A percentile compares a stretch with the other conserved stretches of the same genome.
Evolutionary conservation across 2,888 invertebrate genomes (phyloP).

Genomic region (Pseudococcus viburni): DNA sequence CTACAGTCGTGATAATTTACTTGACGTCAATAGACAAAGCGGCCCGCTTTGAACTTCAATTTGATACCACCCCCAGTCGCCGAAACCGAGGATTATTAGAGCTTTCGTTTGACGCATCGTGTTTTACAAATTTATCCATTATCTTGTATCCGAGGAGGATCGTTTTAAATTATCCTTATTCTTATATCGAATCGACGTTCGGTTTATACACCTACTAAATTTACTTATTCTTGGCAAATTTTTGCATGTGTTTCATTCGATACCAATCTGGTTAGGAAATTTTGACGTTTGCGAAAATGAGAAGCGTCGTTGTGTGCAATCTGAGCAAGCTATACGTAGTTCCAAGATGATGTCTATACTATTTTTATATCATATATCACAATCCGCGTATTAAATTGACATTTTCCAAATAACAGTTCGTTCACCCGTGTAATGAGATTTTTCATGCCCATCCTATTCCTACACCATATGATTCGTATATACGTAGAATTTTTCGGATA

Average conservation of each 20-base stretch:
- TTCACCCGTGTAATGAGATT: conserved; percentile 36
- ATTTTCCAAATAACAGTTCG: conserved; percentile 2
- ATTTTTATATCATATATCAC: neutral
- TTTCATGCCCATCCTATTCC: neutral
- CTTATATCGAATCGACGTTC: neutral
- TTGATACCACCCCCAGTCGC: neutral
- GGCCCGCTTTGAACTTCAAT: conserved; percentile 16
- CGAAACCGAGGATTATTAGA: neutral
- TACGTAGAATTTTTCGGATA: neutral
- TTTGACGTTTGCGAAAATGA: neutral
- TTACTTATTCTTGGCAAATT: neutral
- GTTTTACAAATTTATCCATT: conserved; percentile 23
- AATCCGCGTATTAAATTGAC: conserved; percentile 25
- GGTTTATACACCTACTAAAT: neutral
- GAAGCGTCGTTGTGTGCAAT: conserved; percentile 10
- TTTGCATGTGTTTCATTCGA: conserved; percentile 26
- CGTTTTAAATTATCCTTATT: neutral
- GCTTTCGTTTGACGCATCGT: neutral
- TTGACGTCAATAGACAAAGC: neutral
- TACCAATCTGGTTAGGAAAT: neutral
- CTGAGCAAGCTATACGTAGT: neutral
- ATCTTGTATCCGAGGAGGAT: neutral
- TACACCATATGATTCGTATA: neutral
- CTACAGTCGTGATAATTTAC: conserved; percentile 22
- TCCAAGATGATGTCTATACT: neutral